These are phyloP conservation scores for Festucalex cinctus DNA, from an alignment of 2,113 vertebrate genomes.

Conservation along the genomic window DNA sequence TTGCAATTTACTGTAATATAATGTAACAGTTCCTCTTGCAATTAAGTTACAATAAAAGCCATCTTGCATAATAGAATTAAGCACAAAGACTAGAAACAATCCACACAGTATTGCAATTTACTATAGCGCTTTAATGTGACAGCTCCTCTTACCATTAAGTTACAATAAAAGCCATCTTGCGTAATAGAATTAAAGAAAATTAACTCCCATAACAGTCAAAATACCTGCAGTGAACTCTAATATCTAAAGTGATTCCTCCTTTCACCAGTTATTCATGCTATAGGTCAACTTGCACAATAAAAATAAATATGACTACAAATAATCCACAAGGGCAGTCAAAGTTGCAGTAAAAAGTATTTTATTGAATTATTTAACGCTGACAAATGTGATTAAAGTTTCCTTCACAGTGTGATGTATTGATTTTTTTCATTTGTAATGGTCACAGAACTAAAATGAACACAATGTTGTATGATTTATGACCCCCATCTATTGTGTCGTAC, in stretches of 20 bases:
- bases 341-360: background rate
- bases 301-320: too few relatives aligned
- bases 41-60: too few relatives aligned
- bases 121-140: too few relatives aligned
- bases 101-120: background rate
- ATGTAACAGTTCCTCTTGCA: background rate
- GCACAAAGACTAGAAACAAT: background rate
- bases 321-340: background rate
- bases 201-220: too few relatives aligned
- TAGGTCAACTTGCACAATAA: too few relatives aligned
- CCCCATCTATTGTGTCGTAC: background rate
- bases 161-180: too few relatives aligned
- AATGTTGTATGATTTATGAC: background rate
- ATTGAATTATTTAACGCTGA: background rate
- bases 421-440: background rate
- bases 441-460: background rate
- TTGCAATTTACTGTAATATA: too few relatives aligned
- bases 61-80: background rate
- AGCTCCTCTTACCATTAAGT: too few relatives aligned
- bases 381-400: background rate
- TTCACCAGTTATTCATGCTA: too few relatives aligned
- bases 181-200: too few relatives aligned
- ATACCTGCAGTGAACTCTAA: too few relatives aligned
- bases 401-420: background rate
- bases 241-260: too few relatives aligned